phyloP scores from a whole-genome alignment of 2,113 vertebrate species.

The Gallinago media region DNA sequence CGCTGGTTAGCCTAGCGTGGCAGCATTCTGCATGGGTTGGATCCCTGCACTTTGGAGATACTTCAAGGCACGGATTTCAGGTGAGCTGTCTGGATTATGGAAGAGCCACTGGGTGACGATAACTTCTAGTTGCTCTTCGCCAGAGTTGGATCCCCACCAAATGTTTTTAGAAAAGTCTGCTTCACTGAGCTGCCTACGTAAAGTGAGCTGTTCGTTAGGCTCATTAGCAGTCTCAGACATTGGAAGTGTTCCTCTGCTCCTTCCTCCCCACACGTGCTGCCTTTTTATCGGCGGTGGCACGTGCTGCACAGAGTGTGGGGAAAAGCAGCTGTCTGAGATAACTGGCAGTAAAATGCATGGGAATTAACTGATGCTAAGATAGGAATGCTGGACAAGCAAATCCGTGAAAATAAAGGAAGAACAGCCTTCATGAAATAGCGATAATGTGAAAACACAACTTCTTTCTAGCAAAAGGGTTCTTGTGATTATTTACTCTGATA shows the following conservation, averaged over 20 bases:
- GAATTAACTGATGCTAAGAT: background rate
- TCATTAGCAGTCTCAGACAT: background rate
- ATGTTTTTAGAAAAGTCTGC: background rate
- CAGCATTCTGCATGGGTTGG: background rate
- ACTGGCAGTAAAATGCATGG: background rate
- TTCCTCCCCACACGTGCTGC: background rate
- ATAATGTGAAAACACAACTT: background rate
- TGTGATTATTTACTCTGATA: background rate
- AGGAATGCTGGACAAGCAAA: background rate
- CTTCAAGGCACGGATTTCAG: too few species aligned
- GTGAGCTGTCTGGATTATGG: background rate
- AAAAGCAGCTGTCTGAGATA: constrained; percentile 22
- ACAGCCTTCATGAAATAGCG: background rate
- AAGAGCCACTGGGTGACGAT: background rate
- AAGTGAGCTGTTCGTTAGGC: background rate
- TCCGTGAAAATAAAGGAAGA: background rate
- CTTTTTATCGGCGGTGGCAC: background rate
- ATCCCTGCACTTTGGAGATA: background rate
- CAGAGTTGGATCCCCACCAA: background rate
- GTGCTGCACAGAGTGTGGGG: background rate
- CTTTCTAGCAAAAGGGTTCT: background rate
- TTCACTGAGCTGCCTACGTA: background rate
- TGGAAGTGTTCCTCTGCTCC: background rate
- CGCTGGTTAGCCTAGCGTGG: background rate
- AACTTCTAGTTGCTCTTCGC: background rate